Evolutionary conservation across 2,888 invertebrate genomes (phyloP), one percentile per base, ranked within the genome.

Genomic region (Kuschelorhynchus macadamiae): DNA sequence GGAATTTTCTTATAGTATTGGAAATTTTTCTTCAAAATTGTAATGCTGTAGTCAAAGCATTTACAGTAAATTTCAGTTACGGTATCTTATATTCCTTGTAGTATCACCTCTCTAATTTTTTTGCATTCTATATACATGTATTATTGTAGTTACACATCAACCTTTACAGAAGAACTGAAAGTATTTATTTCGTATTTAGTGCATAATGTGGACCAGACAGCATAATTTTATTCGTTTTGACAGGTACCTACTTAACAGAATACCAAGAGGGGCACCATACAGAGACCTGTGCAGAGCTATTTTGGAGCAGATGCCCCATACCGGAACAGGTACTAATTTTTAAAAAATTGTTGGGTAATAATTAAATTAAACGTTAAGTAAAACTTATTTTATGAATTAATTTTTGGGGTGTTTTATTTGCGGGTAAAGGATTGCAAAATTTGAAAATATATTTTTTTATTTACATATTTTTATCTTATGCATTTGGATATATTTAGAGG

Each of bases 211-310:
- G 47, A 46, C 46, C 21, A 53, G 59, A 46, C 8, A 32, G 12
- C 41, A 62, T 53, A 25, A 36, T 30, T 47, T 33, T 39, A 11
- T 50, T 47, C 14, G 33, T 21, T 57, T 36, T 78, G 73, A 11
- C 81, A 88, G 88, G 49, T 91, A 91, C 77, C 80, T 91, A 44
- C 81, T 91, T 66, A 86, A 87, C 59, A 84, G 87, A 0, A 88
- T 88, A 2, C 88, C 92, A 0, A 87, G 93, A 21, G 91, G 94
- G 5, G 92, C 92, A 2, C 93, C 94, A 0, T 92, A 91, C 78
- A 87, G 94, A 67, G 94, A 95, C 81, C 87, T 95, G 12, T 94
- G 94, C 80, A 88, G 93, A 71, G 89, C 91, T 7, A 91, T 95
- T 46, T 85, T 95, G 14, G 92, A 92, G 41, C 88, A 90, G 77